phyloP scores from a whole-genome alignment of 2,888 invertebrate species.

The Synanthedon tipuliformis region DNA sequence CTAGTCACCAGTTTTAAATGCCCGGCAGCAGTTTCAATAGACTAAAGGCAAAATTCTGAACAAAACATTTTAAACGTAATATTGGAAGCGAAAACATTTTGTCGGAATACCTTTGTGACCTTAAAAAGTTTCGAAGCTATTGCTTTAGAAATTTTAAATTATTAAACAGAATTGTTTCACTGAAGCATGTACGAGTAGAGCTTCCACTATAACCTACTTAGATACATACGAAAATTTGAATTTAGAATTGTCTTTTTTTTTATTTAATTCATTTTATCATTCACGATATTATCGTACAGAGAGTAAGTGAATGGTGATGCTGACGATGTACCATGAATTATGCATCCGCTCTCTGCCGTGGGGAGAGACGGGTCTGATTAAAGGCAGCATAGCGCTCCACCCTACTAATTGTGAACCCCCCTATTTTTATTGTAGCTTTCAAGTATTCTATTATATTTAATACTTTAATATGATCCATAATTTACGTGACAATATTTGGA shows the following conservation, averaged over 20 bases:
- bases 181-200: too few species aligned
- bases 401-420: not conserved
- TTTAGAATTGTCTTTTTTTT: not conserved
- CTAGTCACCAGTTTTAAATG: too few species aligned
- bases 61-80: too few species aligned
- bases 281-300: constrained; percentile 14
- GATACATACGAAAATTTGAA: too few species aligned
- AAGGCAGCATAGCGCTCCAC: constrained; percentile 4
- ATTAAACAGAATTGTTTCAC: too few species aligned
- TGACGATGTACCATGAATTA: constrained; percentile 29
- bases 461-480: not conserved
- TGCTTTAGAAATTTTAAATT: too few species aligned
- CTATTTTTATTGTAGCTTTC: not conserved
- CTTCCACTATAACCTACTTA: too few species aligned
- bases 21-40: too few species aligned
- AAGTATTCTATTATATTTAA: not conserved
- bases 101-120: too few species aligned
- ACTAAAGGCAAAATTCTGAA: too few species aligned
- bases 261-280: constrained; percentile 3
- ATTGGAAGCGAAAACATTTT: too few species aligned
- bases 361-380: constrained; percentile 11
- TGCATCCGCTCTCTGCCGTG: constrained; percentile 18
- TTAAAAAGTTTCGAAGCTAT: too few species aligned
- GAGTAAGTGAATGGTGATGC: constrained; percentile 18
- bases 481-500: not conserved